These are phyloP conservation scores for Rostratula benghalensis DNA, from an alignment of 2,113 vertebrate species.

Conservation along the genomic window DNA sequence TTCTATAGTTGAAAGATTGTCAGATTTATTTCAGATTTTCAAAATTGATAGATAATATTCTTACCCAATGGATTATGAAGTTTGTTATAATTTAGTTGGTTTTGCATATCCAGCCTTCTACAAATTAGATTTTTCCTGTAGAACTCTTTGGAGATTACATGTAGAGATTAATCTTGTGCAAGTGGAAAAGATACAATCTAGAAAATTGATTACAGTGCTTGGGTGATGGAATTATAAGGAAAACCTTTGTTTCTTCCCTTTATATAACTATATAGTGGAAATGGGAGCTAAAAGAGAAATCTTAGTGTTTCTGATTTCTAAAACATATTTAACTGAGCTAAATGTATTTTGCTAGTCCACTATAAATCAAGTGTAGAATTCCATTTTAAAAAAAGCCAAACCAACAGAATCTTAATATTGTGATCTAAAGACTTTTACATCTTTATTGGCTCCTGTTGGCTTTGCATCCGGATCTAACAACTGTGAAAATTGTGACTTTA, in stretches of 20 bases:
- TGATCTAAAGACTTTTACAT: background rate
- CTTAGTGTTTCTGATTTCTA: background rate
- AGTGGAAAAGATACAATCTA: background rate
- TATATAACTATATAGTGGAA: background rate
- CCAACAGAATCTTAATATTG: background rate
- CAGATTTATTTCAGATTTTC: background rate
- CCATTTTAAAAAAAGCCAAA: background rate
- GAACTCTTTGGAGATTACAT: background rate
- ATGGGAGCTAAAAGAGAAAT: background rate
- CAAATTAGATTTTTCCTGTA: background rate
- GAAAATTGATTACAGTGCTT: background rate
- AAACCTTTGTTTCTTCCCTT: background rate
- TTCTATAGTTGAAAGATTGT: background rate
- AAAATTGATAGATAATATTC: background rate
- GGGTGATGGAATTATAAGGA: background rate
- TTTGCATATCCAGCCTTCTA: background rate
- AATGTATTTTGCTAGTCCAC: background rate
- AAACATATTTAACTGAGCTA: background rate
- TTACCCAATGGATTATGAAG: background rate
- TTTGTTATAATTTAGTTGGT: background rate
- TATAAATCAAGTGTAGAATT: background rate
- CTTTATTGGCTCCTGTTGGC: background rate
- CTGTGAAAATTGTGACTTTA: background rate
- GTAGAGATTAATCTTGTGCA: background rate
- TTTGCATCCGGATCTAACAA: background rate